A percentile compares a stretch with the other conserved stretches of the same genome.
These are phyloP conservation scores for Malthinus seriepunctatus DNA, from an alignment of 2,888 invertebrate genomes.

Conservation along the genomic window DNA sequence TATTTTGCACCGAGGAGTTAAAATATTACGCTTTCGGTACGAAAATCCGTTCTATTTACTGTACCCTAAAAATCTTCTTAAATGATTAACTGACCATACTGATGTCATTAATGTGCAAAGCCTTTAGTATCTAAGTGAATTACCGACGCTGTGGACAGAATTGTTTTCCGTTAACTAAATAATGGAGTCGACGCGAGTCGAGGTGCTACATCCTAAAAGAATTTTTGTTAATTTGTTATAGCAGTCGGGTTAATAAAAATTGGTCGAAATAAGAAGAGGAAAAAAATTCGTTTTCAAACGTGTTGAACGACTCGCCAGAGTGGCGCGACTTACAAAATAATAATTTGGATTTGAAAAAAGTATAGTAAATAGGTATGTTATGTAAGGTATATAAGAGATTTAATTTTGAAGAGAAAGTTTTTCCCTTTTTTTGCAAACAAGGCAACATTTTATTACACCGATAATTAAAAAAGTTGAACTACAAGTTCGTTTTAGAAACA, in stretches of 20 bases:
- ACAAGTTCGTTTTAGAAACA: constrained; percentile 37
- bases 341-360: no score
- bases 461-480: constrained; percentile 43
- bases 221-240: no score
- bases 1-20: background rate
- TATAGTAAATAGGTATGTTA: no score
- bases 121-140: constrained; percentile 33
- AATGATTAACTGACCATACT: constrained; percentile 27
- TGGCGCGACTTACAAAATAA: no score
- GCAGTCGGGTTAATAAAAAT: background rate
- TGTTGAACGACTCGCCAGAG: no score
- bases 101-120: constrained; percentile 30
- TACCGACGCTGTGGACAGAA: constrained; percentile 34
- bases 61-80: constrained; percentile 19
- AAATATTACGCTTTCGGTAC: no score
- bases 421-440: constrained; percentile 7
- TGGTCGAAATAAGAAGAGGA: background rate
- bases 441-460: constrained; percentile 14
- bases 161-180: constrained; percentile 37
- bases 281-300: no score
- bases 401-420: constrained; percentile 6
- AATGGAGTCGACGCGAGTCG: constrained; percentile 26
- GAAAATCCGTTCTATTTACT: background rate
- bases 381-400: no score
- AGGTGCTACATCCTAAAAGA: constrained; percentile 8